Evolutionary conservation across 2,113 vertebrate genomes (phyloP).

Genomic region (Candoia aspera): DNA sequence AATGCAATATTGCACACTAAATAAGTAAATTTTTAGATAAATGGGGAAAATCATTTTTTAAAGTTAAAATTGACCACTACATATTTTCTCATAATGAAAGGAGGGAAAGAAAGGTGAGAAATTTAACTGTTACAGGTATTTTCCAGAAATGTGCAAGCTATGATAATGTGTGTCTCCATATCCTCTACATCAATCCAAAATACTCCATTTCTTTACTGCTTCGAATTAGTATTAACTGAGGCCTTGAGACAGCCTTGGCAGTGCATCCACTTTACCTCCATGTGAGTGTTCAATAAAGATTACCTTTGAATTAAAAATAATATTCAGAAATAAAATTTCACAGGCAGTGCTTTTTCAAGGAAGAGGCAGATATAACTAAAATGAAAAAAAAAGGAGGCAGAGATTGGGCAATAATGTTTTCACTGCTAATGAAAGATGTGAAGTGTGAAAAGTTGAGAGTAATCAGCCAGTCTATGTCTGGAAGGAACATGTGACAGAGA

Average conservation of each 20-base stretch:
- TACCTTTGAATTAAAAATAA: constrained; percentile 16
- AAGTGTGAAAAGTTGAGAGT: not conserved
- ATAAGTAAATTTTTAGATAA: no score
- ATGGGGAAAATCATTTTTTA: not conserved
- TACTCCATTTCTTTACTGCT: not conserved
- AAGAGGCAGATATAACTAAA: not conserved
- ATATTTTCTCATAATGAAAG: not conserved
- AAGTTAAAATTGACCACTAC: no score
- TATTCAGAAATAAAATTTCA: constrained; percentile 9
- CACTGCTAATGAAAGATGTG: not conserved
- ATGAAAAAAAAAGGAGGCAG: not conserved
- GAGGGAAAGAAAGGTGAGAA: not conserved
- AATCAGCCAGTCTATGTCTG: not conserved
- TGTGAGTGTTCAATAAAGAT: not conserved
- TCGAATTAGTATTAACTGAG: not conserved
- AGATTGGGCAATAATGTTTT: not conserved
- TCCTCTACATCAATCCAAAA: not conserved
- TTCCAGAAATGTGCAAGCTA: not conserved
- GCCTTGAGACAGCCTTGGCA: not conserved
- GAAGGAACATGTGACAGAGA: not conserved
- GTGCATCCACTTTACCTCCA: not conserved
- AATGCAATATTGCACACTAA: not conserved
- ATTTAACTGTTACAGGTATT: not conserved
- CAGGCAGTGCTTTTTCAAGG: not conserved
- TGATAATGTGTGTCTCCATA: not conserved